Base-by-base conservation (phyloP, 37 sponge, comb jelly and placozoan genomes). In the Tethya wilhelma region DNA sequence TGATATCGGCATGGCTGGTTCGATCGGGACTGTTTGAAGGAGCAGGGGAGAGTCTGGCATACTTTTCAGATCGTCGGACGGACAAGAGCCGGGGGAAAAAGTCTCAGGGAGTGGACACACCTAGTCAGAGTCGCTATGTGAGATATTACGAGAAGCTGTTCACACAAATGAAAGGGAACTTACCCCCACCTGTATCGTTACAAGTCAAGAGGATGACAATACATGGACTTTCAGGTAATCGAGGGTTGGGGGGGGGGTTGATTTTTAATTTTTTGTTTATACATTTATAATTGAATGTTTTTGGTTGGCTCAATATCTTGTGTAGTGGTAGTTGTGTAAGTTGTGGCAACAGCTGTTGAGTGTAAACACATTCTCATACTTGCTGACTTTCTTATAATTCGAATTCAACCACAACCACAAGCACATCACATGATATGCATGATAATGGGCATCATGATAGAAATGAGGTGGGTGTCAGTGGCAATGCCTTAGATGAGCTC, bases 91-190 rank as follows among this genome's bases (percentile, higher is more conserved):
- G 62, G 1, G 83, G 87, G 20, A 59, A 44, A 0, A 82, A 91
- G 79, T 77, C 64, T 64, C 92, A 91, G 72, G 92, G 92, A 4
- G 92, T 91, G 43, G 73, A 91, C 49, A 91, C 92, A 37, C 92
- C 92, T 1, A 86, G 87, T 37, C 92, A 84, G 77, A 84, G 84
- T 65, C 84, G 84, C 56, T 84, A 75, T 57, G 84, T 84, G 14
- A 7, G 66, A 6, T 84, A 84, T 34, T 84, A 84, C 23, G 69
- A 84, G 65, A 57, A 39, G 28, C 73, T 82, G 34, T 38, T 71
- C 14, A 73, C 46, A 5, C 34, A 63, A 28, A 71, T 82, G 82
- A 20, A 12, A 17, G 65, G 82, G 26, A 58, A 71, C 33, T 53
- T 82, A 11, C 82, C 82, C 7, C 82, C 73, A 25, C 82, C 82